Evolutionary conservation across 2,888 invertebrate genomes (phyloP), one percentile per base, ranked within the genome.

Genomic region (Eilema griseolum): DNA sequence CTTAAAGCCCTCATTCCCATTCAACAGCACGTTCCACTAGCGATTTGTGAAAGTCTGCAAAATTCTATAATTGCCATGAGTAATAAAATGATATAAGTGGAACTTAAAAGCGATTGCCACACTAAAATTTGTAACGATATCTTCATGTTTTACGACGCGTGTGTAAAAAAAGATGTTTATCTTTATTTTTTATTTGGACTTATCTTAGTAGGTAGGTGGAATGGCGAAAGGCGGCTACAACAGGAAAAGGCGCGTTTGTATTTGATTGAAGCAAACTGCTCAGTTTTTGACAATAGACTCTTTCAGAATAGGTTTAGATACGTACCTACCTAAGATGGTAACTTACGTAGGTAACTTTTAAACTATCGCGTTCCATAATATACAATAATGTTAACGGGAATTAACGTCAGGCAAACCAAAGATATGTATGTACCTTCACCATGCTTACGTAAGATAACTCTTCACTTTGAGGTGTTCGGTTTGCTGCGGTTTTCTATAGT

Each of bases 31-130:
- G 80, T 73, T 37, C 26, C 33, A 46, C 70, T 75, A 74, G 75
- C 75, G 77, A 77, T 77, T 74, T 82, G 70, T 72, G 70, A 71
- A 71, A 79, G 79, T 71, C 75, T 73, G 73, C 71, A 75, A 74
- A 75, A 75, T 73, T 77, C 71, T 62, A 69, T 79, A 79, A 79
- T 74, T 74, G 72, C 66, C n/a, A 12, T 46, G 37, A 20, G 62
- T 56, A 69, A 70, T 67, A 37, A 76, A 76, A 66, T 62, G 60
- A 69, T 72, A 59, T 61, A 67, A 68, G 57, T 69, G 28, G 63
- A 23, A 62, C 61, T 60, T 59, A 63, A 56, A 69, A 66, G 46
- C 28, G 14, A 71, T 71, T n/a, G 66, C 70, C 23, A 59, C 23
- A 59, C 59, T 71, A 60, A 71, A 71, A 60, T 59, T 63, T 70